Evolutionary conservation across 2,797 vertebrate species (phyloP), one percentile per base, ranked within the genome.

Genomic region (Carcharodon carcharias): DNA sequence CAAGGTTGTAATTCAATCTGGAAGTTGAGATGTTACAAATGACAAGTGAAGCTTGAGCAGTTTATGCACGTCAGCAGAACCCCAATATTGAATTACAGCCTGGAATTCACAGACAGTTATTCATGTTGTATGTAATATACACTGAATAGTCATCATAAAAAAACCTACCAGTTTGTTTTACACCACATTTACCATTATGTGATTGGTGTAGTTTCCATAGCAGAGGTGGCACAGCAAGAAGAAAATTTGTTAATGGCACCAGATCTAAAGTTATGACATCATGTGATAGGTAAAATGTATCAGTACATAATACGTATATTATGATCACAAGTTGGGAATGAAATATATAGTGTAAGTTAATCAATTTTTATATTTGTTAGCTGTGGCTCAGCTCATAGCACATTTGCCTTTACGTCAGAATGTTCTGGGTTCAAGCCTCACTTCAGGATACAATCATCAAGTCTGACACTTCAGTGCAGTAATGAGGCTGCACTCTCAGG

Each of bases 31-130:
- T n/a, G 94, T 95, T 77, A 95, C 77, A 95, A 95, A 77, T 77
- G 67, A 77, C 67, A 73, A 69, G 94, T 14, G 28, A 95, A 95
- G 67, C 94, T 95, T 95, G 94, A 95, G 69, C 69, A 77, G 69
- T 95, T 95, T 95, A 95, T 95, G 94, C 77, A 95, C 54, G 50
- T 77, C 94, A 77, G 94, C 94, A 95, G 94, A 95, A 95, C 94
- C 69, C 94, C 69, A 16, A 77, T 71, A 95, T 95, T 95, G 94
- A 95, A 95, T 95, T 95, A 95, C 50, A 77, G 69, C 94, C 69
- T 95, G 28, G 94, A 95, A 77, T 77, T 95, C 67, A 58, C 94
- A 77, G 94, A 71, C 69, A 77, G 50, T 73, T 77, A 95, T 71
- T 95, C 54, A 35, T 73, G 16, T 77, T 95, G 31, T n/a, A 77